phyloP scores from a whole-genome alignment of 2,113 vertebrate species.

The Microcebus jonahi region DNA sequence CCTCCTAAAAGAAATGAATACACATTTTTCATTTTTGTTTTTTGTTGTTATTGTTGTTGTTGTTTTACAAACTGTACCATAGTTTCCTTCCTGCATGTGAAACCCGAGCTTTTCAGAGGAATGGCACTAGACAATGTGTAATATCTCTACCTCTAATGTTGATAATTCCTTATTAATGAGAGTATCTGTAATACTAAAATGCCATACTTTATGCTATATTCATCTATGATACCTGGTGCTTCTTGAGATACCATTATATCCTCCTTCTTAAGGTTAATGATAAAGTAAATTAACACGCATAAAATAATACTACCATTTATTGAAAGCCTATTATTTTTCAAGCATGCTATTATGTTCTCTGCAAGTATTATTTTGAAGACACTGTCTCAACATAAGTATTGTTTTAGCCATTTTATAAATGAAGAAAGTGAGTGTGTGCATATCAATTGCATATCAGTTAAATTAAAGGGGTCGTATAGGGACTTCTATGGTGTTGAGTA shows the following conservation, averaged over 20 bases:
- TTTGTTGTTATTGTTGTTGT: too few species aligned
- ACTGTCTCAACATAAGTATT: background rate
- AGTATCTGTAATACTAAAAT: background rate
- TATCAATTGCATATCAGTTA: background rate
- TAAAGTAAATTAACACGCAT: background rate
- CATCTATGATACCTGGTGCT: too few species aligned
- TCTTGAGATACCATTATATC: fast-evolving
- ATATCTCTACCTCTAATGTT: background rate
- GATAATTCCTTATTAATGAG: background rate
- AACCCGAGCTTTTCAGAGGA: background rate
- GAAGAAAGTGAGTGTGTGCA: background rate
- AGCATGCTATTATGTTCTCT: too few species aligned
- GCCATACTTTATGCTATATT: fast-evolving
- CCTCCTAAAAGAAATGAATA: background rate
- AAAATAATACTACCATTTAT: background rate
- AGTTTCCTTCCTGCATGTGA: background rate
- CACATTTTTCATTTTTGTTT: too few species aligned
- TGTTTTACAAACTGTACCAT: background rate
- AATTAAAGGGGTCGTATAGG: background rate
- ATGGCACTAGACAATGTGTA: background rate
- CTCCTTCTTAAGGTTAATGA: background rate
- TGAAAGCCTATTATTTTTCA: background rate
- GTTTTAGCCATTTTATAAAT: background rate
- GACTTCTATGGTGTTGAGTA: background rate
- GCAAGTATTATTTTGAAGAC: background rate